Conservation (phyloP, 2,797 vertebrate genomes). For the Moxostoma hubbsi region DNA sequence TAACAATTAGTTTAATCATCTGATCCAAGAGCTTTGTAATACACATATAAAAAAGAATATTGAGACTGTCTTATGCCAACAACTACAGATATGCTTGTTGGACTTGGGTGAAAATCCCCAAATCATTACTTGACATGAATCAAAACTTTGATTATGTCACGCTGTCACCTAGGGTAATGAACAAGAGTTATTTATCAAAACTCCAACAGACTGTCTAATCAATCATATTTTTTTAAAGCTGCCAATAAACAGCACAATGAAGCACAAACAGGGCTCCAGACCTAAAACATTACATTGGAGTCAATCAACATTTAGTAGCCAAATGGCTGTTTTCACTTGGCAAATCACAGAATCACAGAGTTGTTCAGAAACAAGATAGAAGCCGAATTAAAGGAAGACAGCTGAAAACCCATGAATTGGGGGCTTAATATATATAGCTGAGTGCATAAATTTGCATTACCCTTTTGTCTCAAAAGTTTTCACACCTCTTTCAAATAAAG, state of each 20-base stretch:
- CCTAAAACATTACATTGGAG: no score
- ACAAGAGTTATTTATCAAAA: neutral
- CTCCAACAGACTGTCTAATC: neutral
- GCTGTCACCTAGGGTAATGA: constrained; percentile 4
- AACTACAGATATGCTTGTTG: constrained; percentile 2
- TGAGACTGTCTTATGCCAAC: constrained; percentile 5
- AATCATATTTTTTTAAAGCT: constrained; percentile 18
- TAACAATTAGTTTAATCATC: constrained; percentile 61
- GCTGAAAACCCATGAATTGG: no score
- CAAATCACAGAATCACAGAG: no score
- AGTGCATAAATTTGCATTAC: no score
- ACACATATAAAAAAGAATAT: constrained; percentile 16
- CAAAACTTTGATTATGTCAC: constrained; percentile 2
- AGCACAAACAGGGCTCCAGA: neutral
- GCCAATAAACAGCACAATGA: constrained; percentile 4
- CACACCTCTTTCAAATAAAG: no score
- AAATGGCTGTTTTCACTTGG: no score
- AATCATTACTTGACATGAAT: constrained; percentile 24
- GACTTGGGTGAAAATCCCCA: constrained; percentile 7
- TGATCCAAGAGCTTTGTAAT: constrained; percentile 40
- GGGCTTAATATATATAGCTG: no score
- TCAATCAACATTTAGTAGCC: no score
- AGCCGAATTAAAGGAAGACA: no score
- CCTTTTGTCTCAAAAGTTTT: no score
- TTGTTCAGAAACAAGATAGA: no score